Evolutionary conservation across 2,113 vertebrate genomes (phyloP), one percentile per base, ranked within the genome.

Genomic region (Ariopsis seemanni): DNA sequence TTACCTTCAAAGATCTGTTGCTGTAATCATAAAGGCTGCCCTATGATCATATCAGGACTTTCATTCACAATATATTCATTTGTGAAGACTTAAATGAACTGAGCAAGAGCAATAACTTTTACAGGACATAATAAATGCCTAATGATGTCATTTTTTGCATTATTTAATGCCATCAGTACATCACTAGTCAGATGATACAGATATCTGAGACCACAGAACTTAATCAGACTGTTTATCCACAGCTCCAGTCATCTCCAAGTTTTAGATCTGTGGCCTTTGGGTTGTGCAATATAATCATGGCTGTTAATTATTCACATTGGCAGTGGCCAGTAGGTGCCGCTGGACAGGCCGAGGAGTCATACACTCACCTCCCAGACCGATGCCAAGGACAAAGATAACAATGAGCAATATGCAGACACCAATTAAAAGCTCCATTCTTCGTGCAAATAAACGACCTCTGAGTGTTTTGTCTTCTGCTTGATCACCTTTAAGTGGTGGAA

Each of bases 301-400:
- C 20, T 71, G 60, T 88, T 30, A 90, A 86, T 88, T 69, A 82
- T 88, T 88, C 7, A 87, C 0, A 15, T 15, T 4, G 9, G n/a
- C 69, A 20, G 27, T 48, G n/a, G 65, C 18, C 79, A 55, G 67
- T n/a, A 75, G 57, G 69, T 83, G 86, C 42, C 34, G 20, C 87
- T 75, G 67, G 55, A 67, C 79, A 30, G 17, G 85, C 27, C 22
- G 60, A 42, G 7, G 78, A 55, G 57, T 72, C 84, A 77, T 75
- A 42, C 85, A 75, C 93, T 94, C 71, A 96, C 95, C 95, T 91
- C 95, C 95, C 2, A 95, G 90, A 7, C 95, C 94, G 10, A 96
- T 87, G 69, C 90, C 91, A 8, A 95, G 86, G 18, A 57, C 30
- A 6, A 96, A 78, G 65, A 6, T 78, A 55, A 93, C 14, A 27